Evolutionary conservation across 1,140 invertebrate species (phyloP), one percentile per base, ranked within the genome.

Genomic region (Probaryconus sp.): DNA sequence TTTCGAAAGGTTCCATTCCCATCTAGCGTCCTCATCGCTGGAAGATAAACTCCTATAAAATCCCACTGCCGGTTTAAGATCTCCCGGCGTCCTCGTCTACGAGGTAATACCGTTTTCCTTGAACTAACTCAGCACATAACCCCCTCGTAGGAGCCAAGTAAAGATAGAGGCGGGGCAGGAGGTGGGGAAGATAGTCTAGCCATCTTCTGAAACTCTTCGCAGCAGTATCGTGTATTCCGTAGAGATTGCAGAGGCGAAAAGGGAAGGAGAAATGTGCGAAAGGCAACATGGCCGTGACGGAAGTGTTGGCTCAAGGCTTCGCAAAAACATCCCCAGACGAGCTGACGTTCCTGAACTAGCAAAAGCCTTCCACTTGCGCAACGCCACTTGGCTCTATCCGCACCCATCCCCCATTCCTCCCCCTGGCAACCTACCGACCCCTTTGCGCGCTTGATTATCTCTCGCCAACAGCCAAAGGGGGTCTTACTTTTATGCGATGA

Each of bases 41-140:
- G 61, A 80, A 82, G 83, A 85, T 83, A 81, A 84, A 84, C 83
- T 82, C 79, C 80, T 79, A 83, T 84, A 85, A 85, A 85, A 84
- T 85, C 79, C 81, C 77, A 76, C 77, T 78, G 76, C 75, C 74
- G 75, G 71, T 84, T 84, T 85, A 81, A 83, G 65, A 77, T 72
- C 64, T 63, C 60, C 69, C 53, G 24, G 64, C 74, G 50, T 58
- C 48, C 45, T 51, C 65, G 18, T 56, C 31, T 70, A 67, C 60
- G 70, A 76, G 75, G 72, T 77, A 76, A 82, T 78, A 79, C 76
- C 71, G 72, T 76, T 71, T 78, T 71, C 50, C 69, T 65, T 61
- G 69, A 67, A 76, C 56, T 58, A 72, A 77, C 58, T 67, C 47
- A 51, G 72, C 72, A 71, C 73, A 78, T 79, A 80, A 82, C 68